Evolutionary conservation across 2,797 vertebrate genomes (phyloP), one percentile per base, ranked within the genome.

Genomic region (Aeoliscus strigatus): DNA sequence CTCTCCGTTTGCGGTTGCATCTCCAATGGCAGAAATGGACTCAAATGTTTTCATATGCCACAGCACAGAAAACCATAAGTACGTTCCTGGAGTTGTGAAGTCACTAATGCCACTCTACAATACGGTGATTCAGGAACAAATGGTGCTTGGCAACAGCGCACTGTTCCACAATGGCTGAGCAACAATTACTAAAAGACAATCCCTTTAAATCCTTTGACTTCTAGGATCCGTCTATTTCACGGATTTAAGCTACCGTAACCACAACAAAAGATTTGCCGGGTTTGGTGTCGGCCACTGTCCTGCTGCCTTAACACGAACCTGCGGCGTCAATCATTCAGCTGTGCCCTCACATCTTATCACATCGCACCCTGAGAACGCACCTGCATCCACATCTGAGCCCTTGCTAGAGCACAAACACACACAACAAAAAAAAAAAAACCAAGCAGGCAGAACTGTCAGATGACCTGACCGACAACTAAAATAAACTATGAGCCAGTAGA

Each of bases 231-330:
- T 58, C 60, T 66, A 53, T 82, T 73, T 61, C 47, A 46, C 1
- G 2, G 71, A 60, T 79, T 82, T 82, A 85, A 71, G 61, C 70
- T 56, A 51, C 52, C 70, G 84, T 85, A 83, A 77, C 83, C 56
- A 25, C 62, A n/a, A 80, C 60, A 73, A 75, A 80, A 69, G 68
- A 80, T 82, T 80, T 75, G 60, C 75, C 51, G 62, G 27, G 29
- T 72, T 73, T 55, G 60, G 45, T 65, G 66, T 58, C 40, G n/a
- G 56, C 56, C 60, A 58, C 51, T 41, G 73, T 30, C 24, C 62
- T 15, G 57, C 58, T 38, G 39, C 34, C 44, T 68, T 51, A 55
- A 55, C 51, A 38, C 57, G 43, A 56, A 57, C 49, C 62, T 34
- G 44, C 55, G 39, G 39, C 60, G 57, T 70, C 66, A 66, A 56